These are phyloP conservation scores for Halichoeres trimaculatus DNA, from an alignment of 2,113 vertebrate species.

Conservation along the genomic window DNA sequence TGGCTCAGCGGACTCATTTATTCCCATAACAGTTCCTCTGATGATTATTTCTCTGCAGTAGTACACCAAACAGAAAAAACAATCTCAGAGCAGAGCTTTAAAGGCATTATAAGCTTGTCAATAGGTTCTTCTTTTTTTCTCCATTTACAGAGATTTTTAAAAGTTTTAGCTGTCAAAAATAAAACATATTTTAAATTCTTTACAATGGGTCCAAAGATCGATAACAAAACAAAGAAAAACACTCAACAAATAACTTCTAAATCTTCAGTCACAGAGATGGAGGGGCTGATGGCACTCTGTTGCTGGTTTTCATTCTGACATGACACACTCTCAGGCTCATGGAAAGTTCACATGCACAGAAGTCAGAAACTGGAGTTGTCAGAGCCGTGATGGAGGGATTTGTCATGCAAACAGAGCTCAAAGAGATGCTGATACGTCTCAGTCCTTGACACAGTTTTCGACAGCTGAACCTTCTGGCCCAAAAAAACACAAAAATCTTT, in stretches of 20 bases:
- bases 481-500: background rate
- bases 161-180: background rate
- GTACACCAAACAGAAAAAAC: constrained; percentile 2
- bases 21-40: constrained; percentile 16
- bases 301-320: background rate
- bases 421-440: background rate
- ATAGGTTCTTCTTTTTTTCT: background rate
- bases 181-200: too few relatives aligned
- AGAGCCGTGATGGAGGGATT: constrained; percentile 1
- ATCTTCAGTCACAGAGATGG: background rate
- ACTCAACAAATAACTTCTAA: too few relatives aligned
- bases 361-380: background rate
- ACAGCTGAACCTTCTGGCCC: background rate
- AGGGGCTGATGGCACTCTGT: background rate
- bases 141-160: background rate
- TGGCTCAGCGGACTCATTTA: constrained; percentile 26
- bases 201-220: too few relatives aligned
- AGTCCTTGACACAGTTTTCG: background rate
- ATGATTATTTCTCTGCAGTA: constrained; percentile 4
- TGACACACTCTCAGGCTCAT: background rate
- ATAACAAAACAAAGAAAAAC: too few relatives aligned
- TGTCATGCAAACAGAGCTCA: constrained; percentile 7
- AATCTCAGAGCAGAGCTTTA: background rate
- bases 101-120: background rate
- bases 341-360: background rate